Evolutionary conservation across 2,113 vertebrate species (phyloP).

Genomic region (Butorides virescens): DNA sequence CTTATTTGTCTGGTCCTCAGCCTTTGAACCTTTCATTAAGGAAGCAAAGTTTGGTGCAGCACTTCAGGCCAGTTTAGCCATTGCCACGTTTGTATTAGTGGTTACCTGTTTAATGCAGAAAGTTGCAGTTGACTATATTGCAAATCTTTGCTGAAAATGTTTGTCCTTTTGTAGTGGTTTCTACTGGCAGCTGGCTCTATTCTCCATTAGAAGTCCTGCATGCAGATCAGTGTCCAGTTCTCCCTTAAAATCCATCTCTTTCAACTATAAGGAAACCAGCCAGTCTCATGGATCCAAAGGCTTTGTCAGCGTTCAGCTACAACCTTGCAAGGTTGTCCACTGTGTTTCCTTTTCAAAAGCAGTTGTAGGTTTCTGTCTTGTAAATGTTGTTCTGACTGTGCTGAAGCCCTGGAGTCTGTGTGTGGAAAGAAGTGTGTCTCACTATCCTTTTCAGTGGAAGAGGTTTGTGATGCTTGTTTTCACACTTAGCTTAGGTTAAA

Average conservation of each 20-base stretch:
- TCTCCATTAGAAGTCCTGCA: fast-evolving
- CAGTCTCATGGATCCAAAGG: neutral
- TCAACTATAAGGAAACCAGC: neutral
- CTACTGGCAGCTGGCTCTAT: neutral
- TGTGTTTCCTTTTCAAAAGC: neutral
- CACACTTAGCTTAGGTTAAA: neutral
- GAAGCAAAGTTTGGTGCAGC: neutral
- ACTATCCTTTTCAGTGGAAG: neutral
- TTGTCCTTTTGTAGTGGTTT: neutral
- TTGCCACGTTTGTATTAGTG: neutral
- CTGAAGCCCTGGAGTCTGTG: neutral
- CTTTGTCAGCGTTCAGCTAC: neutral
- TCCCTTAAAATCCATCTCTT: neutral
- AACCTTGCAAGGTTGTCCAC: neutral
- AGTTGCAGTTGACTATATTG: neutral
- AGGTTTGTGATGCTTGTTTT: neutral
- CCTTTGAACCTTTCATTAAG: neutral
- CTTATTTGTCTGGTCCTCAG: neutral
- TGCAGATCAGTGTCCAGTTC: neutral
- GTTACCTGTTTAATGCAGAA: neutral
- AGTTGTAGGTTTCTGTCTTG: neutral
- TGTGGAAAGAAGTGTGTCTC: neutral
- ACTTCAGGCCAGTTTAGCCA: neutral
- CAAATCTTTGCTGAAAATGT: neutral
- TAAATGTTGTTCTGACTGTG: neutral